A percentile compares a stretch with the other conserved stretches of the same genome.
Conservation (phyloP, 2,888 invertebrate genomes). For the Drosophila ochracea region DNA sequence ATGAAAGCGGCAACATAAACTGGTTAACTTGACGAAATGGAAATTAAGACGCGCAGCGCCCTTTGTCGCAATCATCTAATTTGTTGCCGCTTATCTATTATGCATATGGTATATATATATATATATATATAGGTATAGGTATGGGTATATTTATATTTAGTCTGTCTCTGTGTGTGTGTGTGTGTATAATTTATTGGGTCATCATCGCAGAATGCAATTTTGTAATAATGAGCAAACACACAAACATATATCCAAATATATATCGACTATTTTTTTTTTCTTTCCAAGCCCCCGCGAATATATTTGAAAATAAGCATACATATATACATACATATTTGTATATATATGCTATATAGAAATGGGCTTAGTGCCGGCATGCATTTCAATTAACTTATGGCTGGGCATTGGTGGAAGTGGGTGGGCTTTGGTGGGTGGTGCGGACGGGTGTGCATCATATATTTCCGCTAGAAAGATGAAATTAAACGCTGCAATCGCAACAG, state of each 20-base stretch:
- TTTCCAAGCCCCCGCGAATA: constrained; percentile 46
- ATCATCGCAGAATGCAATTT: constrained; percentile 66
- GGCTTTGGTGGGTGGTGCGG: constrained; percentile 24
- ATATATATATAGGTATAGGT: constrained; percentile 4
- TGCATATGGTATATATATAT: constrained; percentile 14
- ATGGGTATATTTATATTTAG: constrained; percentile 1
- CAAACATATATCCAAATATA: constrained; percentile 7
- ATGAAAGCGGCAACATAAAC: constrained; percentile 46
- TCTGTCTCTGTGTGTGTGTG: constrained; percentile 1
- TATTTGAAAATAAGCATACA: constrained; percentile 15
- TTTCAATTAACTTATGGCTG: constrained; percentile 48
- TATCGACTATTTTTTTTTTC: not conserved
- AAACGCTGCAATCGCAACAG: constrained; percentile 34
- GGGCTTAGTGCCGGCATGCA: constrained; percentile 55
- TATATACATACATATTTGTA: not conserved
- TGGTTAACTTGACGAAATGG: constrained; percentile 73
- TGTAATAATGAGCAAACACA: constrained; percentile 52
- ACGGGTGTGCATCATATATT: constrained; percentile 38
- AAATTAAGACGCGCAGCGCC: constrained; percentile 59
- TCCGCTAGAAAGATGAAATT: constrained; percentile 62
- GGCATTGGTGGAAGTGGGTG: constrained; percentile 30
- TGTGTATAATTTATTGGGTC: constrained; percentile 57
- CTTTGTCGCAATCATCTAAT: constrained; percentile 69
- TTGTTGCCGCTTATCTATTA: constrained; percentile 53
- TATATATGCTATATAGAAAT: constrained; percentile 17